Conservation (phyloP, 2,797 vertebrate species). For the Protonibea diacanthus region DNA sequence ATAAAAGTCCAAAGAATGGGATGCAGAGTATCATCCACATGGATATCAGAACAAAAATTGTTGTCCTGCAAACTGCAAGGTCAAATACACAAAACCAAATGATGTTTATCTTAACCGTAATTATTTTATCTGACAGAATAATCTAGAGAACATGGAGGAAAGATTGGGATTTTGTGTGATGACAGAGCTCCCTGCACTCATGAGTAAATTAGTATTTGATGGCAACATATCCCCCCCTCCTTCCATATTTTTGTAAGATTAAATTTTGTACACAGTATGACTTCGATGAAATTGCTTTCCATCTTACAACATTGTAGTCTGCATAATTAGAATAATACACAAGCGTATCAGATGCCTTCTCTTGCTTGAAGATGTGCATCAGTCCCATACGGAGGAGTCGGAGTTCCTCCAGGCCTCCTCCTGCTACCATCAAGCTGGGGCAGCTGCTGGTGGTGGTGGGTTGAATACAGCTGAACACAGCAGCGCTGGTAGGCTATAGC, state of each 20-base stretch:
- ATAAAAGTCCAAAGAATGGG: slow-evolving; percentile 39
- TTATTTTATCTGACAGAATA: slow-evolving; percentile 62
- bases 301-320: slow-evolving; percentile 33
- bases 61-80: slow-evolving; percentile 17
- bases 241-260: slow-evolving; percentile 32
- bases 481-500: slow-evolving; percentile 32
- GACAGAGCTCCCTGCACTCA: slow-evolving; percentile 13
- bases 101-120: slow-evolving; percentile 42
- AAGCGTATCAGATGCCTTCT: slow-evolving; percentile 49
- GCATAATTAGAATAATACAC: slow-evolving; percentile 57
- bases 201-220: slow-evolving; percentile 54
- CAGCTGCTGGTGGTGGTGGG: slow-evolving; percentile 31
- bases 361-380: slow-evolving; percentile 47
- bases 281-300: slow-evolving; percentile 62
- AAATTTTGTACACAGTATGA: slow-evolving; percentile 59
- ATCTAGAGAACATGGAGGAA: slow-evolving; percentile 45
- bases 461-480: slow-evolving; percentile 36
- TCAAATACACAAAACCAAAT: slow-evolving; percentile 32
- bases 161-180: slow-evolving; percentile 14
- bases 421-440: slow-evolving; percentile 15
- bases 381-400: slow-evolving; percentile 27
- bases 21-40: slow-evolving; percentile 46
- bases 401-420: slow-evolving; percentile 37
- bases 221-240: neutral
- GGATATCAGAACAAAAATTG: slow-evolving; percentile 25